Conservation (phyloP, 2,113 vertebrate genomes). For the Onychorhynchus coronatus region DNA sequence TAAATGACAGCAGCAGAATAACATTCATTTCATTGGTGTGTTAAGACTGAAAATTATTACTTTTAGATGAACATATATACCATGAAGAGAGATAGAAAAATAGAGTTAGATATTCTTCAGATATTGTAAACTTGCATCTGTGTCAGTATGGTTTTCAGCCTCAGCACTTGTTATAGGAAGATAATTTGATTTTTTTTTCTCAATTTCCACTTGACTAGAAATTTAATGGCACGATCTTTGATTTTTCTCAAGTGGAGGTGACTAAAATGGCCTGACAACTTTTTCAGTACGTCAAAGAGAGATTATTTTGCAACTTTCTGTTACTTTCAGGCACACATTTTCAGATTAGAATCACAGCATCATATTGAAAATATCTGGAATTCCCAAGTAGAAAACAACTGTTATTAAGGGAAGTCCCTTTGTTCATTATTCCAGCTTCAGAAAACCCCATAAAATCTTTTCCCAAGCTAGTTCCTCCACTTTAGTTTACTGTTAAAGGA, state of each 20-base stretch:
- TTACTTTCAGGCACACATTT: neutral
- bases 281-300: neutral
- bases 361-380: fast-evolving
- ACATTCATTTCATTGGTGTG: neutral
- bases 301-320: neutral
- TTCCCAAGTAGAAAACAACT: neutral
- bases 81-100: neutral
- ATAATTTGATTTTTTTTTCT: neutral
- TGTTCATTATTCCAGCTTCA: neutral
- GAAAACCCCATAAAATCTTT: neutral
- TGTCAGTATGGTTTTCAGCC: neutral
- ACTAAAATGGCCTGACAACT: neutral
- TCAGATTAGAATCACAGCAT: neutral
- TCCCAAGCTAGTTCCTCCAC: neutral
- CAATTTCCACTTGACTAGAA: neutral
- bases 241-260: neutral
- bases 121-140: neutral
- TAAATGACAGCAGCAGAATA: neutral
- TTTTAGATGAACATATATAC: neutral
- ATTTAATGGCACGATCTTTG: neutral
- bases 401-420: neutral
- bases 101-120: neutral
- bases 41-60: neutral
- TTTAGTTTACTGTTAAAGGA: neutral
- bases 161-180: neutral